Evolutionary conservation across 1,140 invertebrate species (phyloP), one percentile per base, ranked within the genome.

Genomic region (Drosophila lacteicornis): DNA sequence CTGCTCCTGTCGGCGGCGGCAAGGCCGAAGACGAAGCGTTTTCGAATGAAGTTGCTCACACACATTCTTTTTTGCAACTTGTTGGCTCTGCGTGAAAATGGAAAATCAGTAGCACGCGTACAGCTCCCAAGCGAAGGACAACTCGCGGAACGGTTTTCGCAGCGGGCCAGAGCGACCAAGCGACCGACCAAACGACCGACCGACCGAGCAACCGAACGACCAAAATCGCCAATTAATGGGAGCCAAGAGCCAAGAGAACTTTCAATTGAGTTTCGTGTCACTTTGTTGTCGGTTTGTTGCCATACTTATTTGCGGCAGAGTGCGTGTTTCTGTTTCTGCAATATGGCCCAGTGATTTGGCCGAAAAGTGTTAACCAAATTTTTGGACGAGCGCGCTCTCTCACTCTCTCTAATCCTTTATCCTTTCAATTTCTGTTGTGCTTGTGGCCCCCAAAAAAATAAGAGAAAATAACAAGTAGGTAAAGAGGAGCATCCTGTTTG

Each of bases 41-140:
- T 83, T 80, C 58, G 76, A 79, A 79, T 56, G 57, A 73, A 79
- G 50, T 51, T 61, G 47, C 76, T 51, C 53, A 22, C 33, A 22
- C 33, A 22, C 2, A 42, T 56, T 43, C 47, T 73, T 68, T 71
- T 80, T 84, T 84, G 81, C 82, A 84, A 84, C 82, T 84, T 84
- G 82, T 84, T 84, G 82, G 65, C 60, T 60, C 66, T 51, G 46
- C 43, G 55, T 67, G 65, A 76, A 82, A 86, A 87, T 82, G 69
- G 63, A 80, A 73, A 88, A 66, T 90, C 81, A 88, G 84, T 90
- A 79, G 69, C 79, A 84, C 84, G 85, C 84, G 84, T 71, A 66
- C 85, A 79, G 80, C 75, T 68, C 78, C 45, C 61, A 75, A 58
- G 84, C 58, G 69, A 71, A 68, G 84, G 78, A 79, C 81, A 71